Evolutionary conservation across 2,797 vertebrate genomes (phyloP).

Genomic region (Leptoclinus maculatus): DNA sequence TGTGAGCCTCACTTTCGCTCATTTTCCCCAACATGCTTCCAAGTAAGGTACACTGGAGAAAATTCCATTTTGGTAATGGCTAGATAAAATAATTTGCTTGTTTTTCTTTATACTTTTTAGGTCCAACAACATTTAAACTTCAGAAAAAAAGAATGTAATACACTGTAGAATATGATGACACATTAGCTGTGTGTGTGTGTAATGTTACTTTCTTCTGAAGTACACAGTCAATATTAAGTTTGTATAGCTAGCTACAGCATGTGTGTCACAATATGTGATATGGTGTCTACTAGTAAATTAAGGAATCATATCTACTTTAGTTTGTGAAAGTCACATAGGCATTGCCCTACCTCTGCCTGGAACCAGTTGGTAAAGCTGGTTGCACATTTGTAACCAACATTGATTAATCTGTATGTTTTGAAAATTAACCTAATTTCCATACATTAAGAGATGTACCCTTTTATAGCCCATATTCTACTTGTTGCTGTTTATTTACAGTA

Average conservation of each 20-base stretch:
- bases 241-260: neutral
- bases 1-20: neutral
- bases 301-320: neutral
- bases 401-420: neutral
- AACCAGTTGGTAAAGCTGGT: neutral
- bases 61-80: slow-evolving; percentile 2
- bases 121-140: neutral
- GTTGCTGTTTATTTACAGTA: neutral
- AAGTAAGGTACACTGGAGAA: neutral
- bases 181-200: neutral
- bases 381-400: neutral
- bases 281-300: neutral
- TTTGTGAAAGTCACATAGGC: neutral
- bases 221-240: neutral
- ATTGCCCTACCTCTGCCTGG: neutral
- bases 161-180: neutral
- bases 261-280: neutral
- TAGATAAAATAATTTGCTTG: neutral
- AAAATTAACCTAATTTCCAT: neutral
- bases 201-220: neutral
- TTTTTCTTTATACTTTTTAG: neutral
- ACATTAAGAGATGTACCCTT: neutral
- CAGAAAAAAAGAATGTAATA: neutral
- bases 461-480: neutral
- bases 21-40: neutral